Percentiles rank a stretch among this genome's conserved stretches.
Conservation (phyloP, 2,797 vertebrate species). For the Gobionotothen gibberifrons region DNA sequence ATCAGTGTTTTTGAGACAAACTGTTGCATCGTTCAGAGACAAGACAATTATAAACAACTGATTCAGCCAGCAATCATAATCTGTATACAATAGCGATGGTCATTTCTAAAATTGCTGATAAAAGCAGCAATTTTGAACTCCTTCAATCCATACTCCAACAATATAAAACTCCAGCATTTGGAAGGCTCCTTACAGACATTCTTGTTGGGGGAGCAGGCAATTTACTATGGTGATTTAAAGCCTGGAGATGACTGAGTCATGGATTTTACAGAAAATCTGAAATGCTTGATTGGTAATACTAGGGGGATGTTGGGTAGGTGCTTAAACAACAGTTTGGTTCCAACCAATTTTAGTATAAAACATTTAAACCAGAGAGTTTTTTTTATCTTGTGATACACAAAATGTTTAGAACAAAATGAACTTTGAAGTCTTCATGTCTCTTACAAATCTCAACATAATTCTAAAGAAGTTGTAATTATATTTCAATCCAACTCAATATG, state of each 20-base stretch:
- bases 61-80: too few species aligned
- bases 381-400: slow-evolving; percentile 27
- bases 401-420: slow-evolving; percentile 34
- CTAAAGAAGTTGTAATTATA: background rate
- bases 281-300: too few species aligned
- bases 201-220: background rate
- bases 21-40: too few species aligned
- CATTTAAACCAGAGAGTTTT: slow-evolving; percentile 18
- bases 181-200: too few species aligned
- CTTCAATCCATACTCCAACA: too few species aligned
- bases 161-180: too few species aligned
- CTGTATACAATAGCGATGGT: too few species aligned
- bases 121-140: background rate
- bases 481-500: slow-evolving; percentile 28
- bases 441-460: background rate
- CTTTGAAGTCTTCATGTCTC: slow-evolving; percentile 43
- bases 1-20: background rate
- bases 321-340: slow-evolving; percentile 44
- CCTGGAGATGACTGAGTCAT: slow-evolving; percentile 4
- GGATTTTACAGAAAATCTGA: background rate
- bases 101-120: background rate
- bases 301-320: too few species aligned
- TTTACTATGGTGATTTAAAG: slow-evolving; percentile 1
- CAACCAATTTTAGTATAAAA: slow-evolving; percentile 19
- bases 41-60: too few species aligned